Base-by-base conservation (phyloP, 2,888 invertebrate species). In the Ashinkailepas kermadecensis region DNA sequence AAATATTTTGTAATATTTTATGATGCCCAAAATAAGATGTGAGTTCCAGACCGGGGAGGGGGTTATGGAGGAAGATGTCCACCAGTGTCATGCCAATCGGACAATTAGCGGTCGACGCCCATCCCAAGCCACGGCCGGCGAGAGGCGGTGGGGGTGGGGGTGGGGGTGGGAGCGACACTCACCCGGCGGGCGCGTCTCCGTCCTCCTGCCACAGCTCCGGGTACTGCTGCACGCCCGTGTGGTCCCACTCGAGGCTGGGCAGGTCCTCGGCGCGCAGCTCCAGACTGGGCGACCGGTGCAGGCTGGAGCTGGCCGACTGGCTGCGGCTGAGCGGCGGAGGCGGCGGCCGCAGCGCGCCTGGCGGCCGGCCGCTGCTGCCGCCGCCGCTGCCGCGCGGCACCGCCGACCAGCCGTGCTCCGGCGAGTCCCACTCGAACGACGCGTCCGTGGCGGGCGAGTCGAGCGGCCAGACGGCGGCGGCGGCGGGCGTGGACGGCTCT, bases 221-320 rank as follows among this genome's bases (percentile, higher is more conserved):
- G 65, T 83, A 83, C 70, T 83, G 82, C 64, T 78, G 80, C 56
- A 84, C 70, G 70, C 82, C 83, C 13, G 81, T 83, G 67, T 84
- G 80, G 82, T 84, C 84, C 84, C 84, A 84, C 81, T 84, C 84
- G 57, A 84, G 80, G 12, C 83, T 83, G n/a, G 82, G 83, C 82
- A 84, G 74, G 11, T 81, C 81, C 57, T 83, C 83, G 70, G 82
- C 83, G 82, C 83, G 70, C 23, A 65, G 74, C 54, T 74, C 74
- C 54, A 74, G 54, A 13, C 74, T 58, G 23, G 78, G 57, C 78
- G 78, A 56, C 21, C 78, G 57, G 12, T n/a, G 78, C 78, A 78
- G 78, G 13, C 57, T 57, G 23, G 78, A 78, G 23, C 58, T 8
- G 57, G 78, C 78, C 78, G 78, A 78, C 23, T 78, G 78, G 15